Conservation (phyloP, 2,888 invertebrate genomes). For the Cephonodes hylas region DNA sequence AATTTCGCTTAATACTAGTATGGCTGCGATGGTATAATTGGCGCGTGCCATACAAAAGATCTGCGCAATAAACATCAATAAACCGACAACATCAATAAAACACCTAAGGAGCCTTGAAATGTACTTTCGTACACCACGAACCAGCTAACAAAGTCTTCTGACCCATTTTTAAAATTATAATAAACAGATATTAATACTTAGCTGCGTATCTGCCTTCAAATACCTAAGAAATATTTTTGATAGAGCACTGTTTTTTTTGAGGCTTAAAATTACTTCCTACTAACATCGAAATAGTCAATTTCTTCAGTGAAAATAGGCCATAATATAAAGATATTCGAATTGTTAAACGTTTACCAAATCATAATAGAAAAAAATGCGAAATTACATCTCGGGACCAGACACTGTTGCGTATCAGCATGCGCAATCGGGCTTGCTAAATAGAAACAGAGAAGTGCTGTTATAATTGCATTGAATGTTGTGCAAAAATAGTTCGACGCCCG, state of each 20-base stretch:
- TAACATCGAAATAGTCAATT: background rate
- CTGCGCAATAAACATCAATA: no score
- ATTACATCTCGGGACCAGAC: constrained; percentile 24
- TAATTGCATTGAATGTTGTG: constrained; percentile 20
- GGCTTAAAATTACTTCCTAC: background rate
- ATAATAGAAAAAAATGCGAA: constrained; percentile 26
- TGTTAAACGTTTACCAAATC: constrained; percentile 33
- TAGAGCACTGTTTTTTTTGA: no score
- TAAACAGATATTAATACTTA: no score
- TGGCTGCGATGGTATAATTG: background rate
- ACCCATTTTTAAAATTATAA: no score
- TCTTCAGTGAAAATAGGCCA: constrained; percentile 11
- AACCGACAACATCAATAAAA: no score
- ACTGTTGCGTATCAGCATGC: constrained; percentile 18
- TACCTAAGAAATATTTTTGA: no score
- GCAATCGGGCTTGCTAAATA: constrained; percentile 25
- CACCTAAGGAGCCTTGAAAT: no score
- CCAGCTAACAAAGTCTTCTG: no score
- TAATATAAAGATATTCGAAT: no score
- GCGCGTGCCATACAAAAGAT: no score
- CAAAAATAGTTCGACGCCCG: constrained; percentile 17
- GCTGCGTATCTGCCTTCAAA: no score
- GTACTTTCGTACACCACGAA: no score
- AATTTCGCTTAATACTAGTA: constrained; percentile 17
- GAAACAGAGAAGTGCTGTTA: constrained; percentile 22